These are phyloP conservation scores for Solenopsis fugax DNA, from an alignment of 1,140 invertebrate genomes.

Conservation along the genomic window DNA sequence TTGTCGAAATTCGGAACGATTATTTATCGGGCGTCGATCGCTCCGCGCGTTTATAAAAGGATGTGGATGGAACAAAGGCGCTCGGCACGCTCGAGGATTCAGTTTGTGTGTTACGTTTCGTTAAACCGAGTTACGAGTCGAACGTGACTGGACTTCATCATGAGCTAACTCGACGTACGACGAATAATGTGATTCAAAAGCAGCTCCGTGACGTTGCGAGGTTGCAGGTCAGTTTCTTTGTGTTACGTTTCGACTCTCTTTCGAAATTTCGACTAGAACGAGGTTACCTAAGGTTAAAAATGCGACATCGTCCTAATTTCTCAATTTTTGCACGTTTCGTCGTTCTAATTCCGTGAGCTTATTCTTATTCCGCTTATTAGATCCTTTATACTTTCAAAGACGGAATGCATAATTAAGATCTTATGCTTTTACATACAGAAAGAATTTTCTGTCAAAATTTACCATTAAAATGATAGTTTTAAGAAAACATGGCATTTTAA, in stretches of 20 bases:
- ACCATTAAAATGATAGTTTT: too few species aligned
- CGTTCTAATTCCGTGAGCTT: not conserved
- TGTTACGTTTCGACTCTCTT: constrained; percentile 43
- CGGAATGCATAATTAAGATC: not conserved
- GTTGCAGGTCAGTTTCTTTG: constrained; percentile 59
- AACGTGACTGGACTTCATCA: constrained; percentile 79
- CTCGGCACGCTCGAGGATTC: constrained; percentile 78
- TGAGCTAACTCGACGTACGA: constrained; percentile 73
- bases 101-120: constrained; percentile 82
- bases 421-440: not conserved
- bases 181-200: constrained; percentile 71
- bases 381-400: not conserved
- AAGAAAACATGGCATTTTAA: too few species aligned
- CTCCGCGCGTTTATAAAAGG: not conserved
- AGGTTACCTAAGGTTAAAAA: not conserved
- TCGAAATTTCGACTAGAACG: constrained; percentile 26
- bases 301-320: constrained; percentile 6
- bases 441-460: too few species aligned
- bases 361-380: constrained; percentile 4
- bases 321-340: constrained; percentile 6
- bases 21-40: not conserved
- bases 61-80: constrained; percentile 34
- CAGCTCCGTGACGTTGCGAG: constrained; percentile 41
- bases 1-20: constrained; percentile 1
- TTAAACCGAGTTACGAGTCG: constrained; percentile 82